Base-by-base conservation (phyloP, 1,140 invertebrate species). In the Cherax quadricarinatus region DNA sequence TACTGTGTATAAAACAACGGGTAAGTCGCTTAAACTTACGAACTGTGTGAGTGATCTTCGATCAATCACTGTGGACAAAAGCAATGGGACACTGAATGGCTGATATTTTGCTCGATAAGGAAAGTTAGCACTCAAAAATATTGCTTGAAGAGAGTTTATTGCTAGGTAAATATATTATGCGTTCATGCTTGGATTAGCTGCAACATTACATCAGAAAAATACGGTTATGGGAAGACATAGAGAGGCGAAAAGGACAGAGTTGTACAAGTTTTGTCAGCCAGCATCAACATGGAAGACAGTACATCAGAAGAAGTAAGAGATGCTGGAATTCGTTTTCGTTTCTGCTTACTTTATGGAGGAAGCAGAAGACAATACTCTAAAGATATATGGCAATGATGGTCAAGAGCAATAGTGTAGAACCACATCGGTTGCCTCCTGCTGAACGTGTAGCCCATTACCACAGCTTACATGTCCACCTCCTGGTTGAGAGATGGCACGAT, bases 331-430 rank as follows among this genome's bases (percentile, higher is more conserved):
- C 88, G 18, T 82, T 79, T 82, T 21, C 82, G 2, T 57, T 53
- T 48, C n/a, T n/a, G 57, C 70, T 89, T 82, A 82, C 24, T 89
- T n/a, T 89, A 89, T 89, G 88, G 30, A n/a, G 57, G 53, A 82
- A 70, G 49, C 66, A n/a, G 30, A 41, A 41, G 30, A 41, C 30
- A 2, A 0, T 41, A 41, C 41, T 82, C 79, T 66, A 30, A 3
- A 66, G 79, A 79, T 89, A 48, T 21, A 82, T 87, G 88, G 79
- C 88, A 89, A 89, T 89, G 60, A 82, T 82, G 88, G 60, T 53
- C n/a, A 89, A 89, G 75, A 82, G 78, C n/a, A 88, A 88, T 49
- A 53, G 79, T 82, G 88, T 82, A 70, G 88, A 89, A 14, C 78
- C 79, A 49, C 88, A 89, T 82, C n/a, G 79, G 60, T 66, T 89